Evolutionary conservation across 1,140 invertebrate genomes (phyloP).

Genomic region (Rhizoglyphus robini): DNA sequence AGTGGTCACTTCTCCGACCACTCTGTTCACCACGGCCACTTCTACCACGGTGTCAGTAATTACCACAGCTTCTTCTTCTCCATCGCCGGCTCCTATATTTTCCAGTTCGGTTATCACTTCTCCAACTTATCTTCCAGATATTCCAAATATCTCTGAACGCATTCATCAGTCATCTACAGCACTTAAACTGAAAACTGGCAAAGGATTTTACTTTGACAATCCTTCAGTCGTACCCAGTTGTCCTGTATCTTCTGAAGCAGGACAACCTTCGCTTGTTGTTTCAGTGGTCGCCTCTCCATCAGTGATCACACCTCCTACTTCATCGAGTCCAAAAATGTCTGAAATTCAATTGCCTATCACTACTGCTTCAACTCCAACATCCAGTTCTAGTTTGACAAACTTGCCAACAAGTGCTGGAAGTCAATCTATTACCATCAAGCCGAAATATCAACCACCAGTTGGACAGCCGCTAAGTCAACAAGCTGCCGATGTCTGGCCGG

Average conservation of each 20-base stretch:
- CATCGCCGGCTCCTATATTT: not conserved
- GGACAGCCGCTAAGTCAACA: too few species aligned
- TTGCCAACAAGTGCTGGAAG: not conserved
- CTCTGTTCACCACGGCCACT: not conserved
- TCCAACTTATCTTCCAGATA: not conserved
- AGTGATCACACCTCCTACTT: not conserved
- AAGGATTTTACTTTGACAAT: slow-evolving; percentile 17
- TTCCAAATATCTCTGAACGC: slow-evolving; percentile 21
- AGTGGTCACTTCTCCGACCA: not conserved
- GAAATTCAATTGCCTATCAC: not conserved
- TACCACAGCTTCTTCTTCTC: not conserved
- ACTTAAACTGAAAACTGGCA: slow-evolving; percentile 23
- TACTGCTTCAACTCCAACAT: not conserved
- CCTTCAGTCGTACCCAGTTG: not conserved
- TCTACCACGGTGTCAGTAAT: not conserved
- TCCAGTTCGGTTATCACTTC: slow-evolving; percentile 13
- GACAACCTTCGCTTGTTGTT: too few species aligned
- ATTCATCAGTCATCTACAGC: slow-evolving; percentile 22
- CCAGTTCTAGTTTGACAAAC: not conserved
- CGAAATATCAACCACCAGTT: slow-evolving; percentile 18
- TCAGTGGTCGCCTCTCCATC: too few species aligned
- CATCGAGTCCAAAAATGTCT: not conserved
- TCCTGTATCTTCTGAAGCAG: too few species aligned
- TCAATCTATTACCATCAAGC: slow-evolving; percentile 15
- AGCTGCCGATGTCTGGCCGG: too few species aligned